phyloP scores from a whole-genome alignment of 2,113 vertebrate species.

The Arothron firmamentum region DNA sequence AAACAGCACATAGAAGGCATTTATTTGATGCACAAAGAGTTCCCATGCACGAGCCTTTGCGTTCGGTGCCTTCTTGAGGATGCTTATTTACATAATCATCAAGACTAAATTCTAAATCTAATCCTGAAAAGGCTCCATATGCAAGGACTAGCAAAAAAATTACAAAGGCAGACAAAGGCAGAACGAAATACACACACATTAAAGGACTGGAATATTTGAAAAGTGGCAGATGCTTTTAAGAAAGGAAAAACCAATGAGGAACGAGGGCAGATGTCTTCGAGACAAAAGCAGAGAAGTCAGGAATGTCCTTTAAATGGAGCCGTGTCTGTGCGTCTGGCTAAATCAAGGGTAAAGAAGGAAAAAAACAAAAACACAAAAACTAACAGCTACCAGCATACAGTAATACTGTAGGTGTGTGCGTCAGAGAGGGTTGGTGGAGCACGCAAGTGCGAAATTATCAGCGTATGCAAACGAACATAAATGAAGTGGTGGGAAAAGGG shows the following conservation, averaged over 20 bases:
- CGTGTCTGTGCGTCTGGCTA: conserved; percentile 7
- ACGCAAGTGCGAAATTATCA: conserved; percentile 11
- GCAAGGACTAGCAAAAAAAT: background rate
- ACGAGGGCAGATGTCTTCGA: conserved; percentile 11
- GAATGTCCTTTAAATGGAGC: conserved; percentile 1
- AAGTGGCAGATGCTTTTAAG: conserved; percentile 12
- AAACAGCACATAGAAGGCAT: conserved; percentile 29
- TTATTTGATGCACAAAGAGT: conserved; percentile 25
- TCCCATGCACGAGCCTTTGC: background rate
- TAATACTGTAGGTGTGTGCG: background rate
- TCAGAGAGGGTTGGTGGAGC: conserved; percentile 4
- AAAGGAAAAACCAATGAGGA: background rate
- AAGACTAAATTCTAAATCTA: background rate
- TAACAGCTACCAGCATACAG: no score
- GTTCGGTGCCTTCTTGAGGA: background rate
- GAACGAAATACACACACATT: conserved; percentile 4
- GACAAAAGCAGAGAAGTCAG: conserved; percentile 11
- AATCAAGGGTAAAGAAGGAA: conserved; percentile 27
- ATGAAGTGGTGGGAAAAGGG: conserved; percentile 23
- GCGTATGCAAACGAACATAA: conserved; percentile 27
- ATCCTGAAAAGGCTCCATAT: background rate
- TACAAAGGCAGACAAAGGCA: conserved; percentile 10
- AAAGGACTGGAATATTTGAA: conserved; percentile 11
- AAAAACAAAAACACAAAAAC: background rate
- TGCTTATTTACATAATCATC: background rate